Base-by-base conservation (phyloP, 1,140 invertebrate genomes). In the Lucilia sericata region DNA sequence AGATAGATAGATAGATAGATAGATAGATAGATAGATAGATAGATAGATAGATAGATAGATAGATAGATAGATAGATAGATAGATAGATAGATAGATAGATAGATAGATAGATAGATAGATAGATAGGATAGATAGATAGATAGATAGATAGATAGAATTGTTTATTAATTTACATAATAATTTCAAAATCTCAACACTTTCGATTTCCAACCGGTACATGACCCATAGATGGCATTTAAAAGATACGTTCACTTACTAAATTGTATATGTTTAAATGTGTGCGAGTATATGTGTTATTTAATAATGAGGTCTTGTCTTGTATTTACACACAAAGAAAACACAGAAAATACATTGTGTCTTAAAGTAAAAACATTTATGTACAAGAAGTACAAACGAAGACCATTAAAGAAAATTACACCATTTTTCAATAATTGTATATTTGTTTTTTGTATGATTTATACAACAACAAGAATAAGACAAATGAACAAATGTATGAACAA, bases 251-350 rank as follows among this genome's bases (percentile, higher is more conserved):
- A 65, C n/a, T 7, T n/a, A 60, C n/a, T 60, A 60, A n/a, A 7
- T 70, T 70, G n/a, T 70, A n/a, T 21, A 70, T n/a, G 17, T 21
- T 9, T 70, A 60, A 21, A 5, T 21, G 21, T 21, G n/a, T 70
- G 19, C 21, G 65, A 8, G 25, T 30, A 30, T 2, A 30, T 30
- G 25, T 70, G 9, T 70, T 70, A 70, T 70, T 70, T 70, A 70
- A 70, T 70, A 70, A 70, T 70, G 65, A 70, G 65, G n/a, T 70
- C 19, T 70, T 19, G 17, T 19, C 19, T 19, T 70, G 65, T 21
- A 70, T 21, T 70, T 21, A 55, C n/a, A 70, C 55, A 60, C 13
- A 25, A 70, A 70, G 65, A 70, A 70, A 70, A 70, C 65, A 70
- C 65, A 25, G 65, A 21, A 19, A 55, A 55, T 55, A 55, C 17